phyloP scores from a whole-genome alignment of 2,797 vertebrate genomes.

The Mus minutoides region DNA sequence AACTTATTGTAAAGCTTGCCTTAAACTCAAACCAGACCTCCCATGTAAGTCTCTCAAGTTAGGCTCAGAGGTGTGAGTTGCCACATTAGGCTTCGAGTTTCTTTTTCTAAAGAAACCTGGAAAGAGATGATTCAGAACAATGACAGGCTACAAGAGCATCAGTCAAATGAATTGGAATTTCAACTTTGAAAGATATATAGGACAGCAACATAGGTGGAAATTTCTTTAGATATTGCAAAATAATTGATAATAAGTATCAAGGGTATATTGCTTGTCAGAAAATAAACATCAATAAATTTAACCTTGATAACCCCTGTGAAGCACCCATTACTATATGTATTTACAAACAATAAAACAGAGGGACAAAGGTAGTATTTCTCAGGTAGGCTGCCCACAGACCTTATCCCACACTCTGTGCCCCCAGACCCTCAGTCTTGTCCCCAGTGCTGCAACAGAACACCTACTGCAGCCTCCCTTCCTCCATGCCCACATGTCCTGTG shows the following conservation, averaged over 20 bases:
- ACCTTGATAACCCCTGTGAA: not conserved
- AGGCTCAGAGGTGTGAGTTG: not conserved
- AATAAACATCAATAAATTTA: constrained; percentile 31
- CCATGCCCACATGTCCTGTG: not conserved
- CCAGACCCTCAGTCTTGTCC: not conserved
- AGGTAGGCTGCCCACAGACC: not conserved
- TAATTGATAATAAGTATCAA: not conserved
- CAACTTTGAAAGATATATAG: not conserved
- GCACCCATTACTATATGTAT: not conserved
- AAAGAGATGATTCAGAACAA: not conserved
- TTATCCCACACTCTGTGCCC: not conserved
- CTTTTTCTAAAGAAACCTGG: constrained; percentile 6
- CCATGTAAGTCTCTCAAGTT: not conserved
- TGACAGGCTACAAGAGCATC: not conserved
- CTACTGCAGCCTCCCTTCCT: not conserved
- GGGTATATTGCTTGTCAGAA: not conserved
- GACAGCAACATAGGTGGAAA: not conserved
- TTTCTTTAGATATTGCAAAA: not conserved
- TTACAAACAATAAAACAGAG: constrained; percentile 20
- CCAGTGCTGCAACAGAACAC: not conserved
- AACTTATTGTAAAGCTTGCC: not conserved
- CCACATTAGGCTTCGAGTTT: not conserved
- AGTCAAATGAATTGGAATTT: not conserved
- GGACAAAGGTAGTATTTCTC: not conserved
- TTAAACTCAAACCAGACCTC: not conserved